phyloP scores from a whole-genome alignment of 1,140 invertebrate genomes.

The Caenorhabditis inopinata region DNA sequence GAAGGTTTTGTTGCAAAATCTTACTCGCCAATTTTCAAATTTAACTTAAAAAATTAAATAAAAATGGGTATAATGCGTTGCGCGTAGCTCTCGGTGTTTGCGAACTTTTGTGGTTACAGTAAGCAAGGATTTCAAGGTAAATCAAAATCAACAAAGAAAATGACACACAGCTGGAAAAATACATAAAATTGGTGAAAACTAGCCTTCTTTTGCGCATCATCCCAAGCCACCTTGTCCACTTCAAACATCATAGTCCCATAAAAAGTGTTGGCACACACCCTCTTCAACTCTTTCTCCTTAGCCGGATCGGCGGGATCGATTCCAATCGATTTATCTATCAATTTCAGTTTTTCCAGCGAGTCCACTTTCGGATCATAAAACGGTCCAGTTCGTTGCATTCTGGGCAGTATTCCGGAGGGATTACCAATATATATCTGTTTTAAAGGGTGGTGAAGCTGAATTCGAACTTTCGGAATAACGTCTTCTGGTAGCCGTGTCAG shows the following conservation, averaged over 20 bases:
- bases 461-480: neutral
- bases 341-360: neutral
- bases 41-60: too few relatives aligned
- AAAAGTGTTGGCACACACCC: conserved; percentile 22
- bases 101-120: too few relatives aligned
- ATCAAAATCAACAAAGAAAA: too few relatives aligned
- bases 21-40: too few relatives aligned
- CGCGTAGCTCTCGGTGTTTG: too few relatives aligned
- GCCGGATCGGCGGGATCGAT: neutral
- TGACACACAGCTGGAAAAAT: too few relatives aligned
- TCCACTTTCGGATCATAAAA: neutral
- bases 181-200: too few relatives aligned
- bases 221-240: neutral
- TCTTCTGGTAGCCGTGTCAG: neutral
- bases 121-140: too few relatives aligned
- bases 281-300: neutral
- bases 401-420: neutral
- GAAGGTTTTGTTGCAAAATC: too few relatives aligned
- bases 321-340: neutral
- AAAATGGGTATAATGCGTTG: too few relatives aligned
- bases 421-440: neutral
- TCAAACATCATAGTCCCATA: neutral
- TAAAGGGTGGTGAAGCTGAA: conserved; percentile 5
- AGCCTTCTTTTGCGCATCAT: neutral
- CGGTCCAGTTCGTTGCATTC: neutral